phyloP scores from a whole-genome alignment of 2,888 invertebrate species.

The Brachynemurus nebulosus region DNA sequence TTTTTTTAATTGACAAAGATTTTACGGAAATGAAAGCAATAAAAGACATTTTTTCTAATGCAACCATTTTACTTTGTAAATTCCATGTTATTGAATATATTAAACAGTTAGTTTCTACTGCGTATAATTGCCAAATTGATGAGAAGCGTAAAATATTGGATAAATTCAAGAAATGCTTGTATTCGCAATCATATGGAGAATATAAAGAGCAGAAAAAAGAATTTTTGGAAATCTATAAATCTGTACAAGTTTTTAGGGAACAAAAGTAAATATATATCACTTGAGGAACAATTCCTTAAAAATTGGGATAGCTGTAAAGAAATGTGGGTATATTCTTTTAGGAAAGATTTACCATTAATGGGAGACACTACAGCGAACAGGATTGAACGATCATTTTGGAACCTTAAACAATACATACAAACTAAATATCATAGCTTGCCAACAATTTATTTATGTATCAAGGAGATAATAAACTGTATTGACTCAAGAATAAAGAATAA shows the following conservation, averaged over 20 bases:
- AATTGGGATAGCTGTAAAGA: conserved; percentile 12
- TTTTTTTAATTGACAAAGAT: no score
- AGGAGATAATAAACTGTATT: conserved; percentile 10
- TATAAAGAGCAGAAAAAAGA: no score
- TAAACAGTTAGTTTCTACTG: not conserved
- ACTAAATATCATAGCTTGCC: no score
- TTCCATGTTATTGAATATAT: no score
- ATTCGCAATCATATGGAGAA: no score
- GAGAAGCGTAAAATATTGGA: conserved; percentile 1
- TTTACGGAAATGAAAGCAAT: no score
- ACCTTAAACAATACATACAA: conserved; percentile 10
- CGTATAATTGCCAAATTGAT: not conserved
- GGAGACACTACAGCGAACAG: conserved; percentile 8
- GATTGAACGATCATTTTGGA: conserved; percentile 10
- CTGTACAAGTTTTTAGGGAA: conserved; percentile 8
- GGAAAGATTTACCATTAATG: conserved; percentile 10
- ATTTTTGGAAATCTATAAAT: no score
- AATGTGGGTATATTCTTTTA: conserved; percentile 11
- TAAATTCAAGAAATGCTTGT: not conserved
- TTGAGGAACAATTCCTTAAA: conserved; percentile 12
- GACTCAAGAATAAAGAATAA: conserved; percentile 9
- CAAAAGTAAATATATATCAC: conserved; percentile 8
- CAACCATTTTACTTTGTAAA: no score
- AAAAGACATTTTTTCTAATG: no score
- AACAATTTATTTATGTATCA: conserved; percentile 11